Evolutionary conservation across 2,113 vertebrate genomes (phyloP).

Genomic region (Lepus europaeus): DNA sequence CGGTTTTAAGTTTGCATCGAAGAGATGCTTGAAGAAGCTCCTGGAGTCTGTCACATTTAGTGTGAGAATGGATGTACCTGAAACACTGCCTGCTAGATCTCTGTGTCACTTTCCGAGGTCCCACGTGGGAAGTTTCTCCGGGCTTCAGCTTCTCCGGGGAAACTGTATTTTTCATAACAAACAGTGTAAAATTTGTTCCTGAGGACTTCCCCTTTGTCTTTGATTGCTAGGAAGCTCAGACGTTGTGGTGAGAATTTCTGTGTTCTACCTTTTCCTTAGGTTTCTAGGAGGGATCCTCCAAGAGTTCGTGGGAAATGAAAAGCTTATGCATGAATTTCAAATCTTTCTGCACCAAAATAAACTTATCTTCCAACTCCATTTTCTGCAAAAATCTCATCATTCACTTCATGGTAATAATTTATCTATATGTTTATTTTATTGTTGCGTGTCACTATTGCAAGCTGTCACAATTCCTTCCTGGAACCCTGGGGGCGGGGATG

Average conservation of each 20-base stretch:
- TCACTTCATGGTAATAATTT: background rate
- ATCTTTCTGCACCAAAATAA: no score
- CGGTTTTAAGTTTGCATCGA: constrained; percentile 42
- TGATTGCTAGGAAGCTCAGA: constrained; percentile 54
- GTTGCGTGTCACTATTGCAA: background rate
- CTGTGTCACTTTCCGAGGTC: background rate
- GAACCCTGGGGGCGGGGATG: background rate
- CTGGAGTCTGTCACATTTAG: background rate
- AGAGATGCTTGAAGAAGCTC: background rate
- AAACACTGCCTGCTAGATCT: constrained; percentile 3
- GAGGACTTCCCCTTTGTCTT: constrained; percentile 35
- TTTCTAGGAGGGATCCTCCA: background rate
- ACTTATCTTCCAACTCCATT: no score
- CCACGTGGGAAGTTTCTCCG: background rate
- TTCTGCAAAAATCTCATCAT: background rate
- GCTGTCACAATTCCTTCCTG: background rate
- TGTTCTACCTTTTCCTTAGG: background rate
- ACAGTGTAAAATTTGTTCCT: background rate
- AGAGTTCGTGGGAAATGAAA: no score
- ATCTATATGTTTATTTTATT: background rate
- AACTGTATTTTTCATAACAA: constrained; percentile 32
- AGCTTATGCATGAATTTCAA: no score
- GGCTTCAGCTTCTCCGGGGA: constrained; percentile 48
- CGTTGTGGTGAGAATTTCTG: background rate
- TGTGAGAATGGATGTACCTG: constrained; percentile 21